Base-by-base conservation (phyloP, 2,113 vertebrate genomes). In the Chlamydotis undulata region DNA sequence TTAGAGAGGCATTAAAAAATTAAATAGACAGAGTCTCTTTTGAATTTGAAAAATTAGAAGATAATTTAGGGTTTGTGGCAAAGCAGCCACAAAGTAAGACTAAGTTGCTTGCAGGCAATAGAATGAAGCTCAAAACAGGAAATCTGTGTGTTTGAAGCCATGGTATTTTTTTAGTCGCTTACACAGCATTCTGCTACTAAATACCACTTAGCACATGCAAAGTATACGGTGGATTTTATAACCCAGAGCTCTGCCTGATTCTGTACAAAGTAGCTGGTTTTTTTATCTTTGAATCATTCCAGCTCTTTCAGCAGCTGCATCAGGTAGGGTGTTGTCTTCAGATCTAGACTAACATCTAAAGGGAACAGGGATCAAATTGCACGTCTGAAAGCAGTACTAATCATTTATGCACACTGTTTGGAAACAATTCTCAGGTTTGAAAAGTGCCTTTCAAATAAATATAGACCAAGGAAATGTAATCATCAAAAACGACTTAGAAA, bases 341-440 rank as follows among this genome's bases (percentile, higher is more conserved):
- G 52, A 86, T 82, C 74, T 81, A 91, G 19, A 39, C 69, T 69
- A 89, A 78, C 22, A 87, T 73, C 70, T 95, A 76, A 94, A 87
- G 45, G 67, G 55, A 93, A 67, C 18, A 71, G 6, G n/a, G 53
- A 91, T 93, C 83, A 90, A 96, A 92, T 53, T 37, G 49, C 73
- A 75, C 0, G 0, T 73, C 73, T 92, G 76, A 90, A 96, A 93
- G 73, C 61, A 84, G 33, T 68, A 41, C 88, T 89, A 65, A 95
- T 92, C 76, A 92, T 90, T 95, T 91, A 94, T 87, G 76, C 60
- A 83, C 78, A 53, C 80, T 92, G 73, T 94, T 96, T 93, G 65
- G 74, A 93, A 93, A 95, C 83, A 94, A 90, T 89, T 92, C 94
- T 90, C 73, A 91, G 88, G 74, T 92, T 92, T 94, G 61, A 94